phyloP scores from a whole-genome alignment of 1,140 invertebrate species.

The Centruroides sculpturatus region DNA sequence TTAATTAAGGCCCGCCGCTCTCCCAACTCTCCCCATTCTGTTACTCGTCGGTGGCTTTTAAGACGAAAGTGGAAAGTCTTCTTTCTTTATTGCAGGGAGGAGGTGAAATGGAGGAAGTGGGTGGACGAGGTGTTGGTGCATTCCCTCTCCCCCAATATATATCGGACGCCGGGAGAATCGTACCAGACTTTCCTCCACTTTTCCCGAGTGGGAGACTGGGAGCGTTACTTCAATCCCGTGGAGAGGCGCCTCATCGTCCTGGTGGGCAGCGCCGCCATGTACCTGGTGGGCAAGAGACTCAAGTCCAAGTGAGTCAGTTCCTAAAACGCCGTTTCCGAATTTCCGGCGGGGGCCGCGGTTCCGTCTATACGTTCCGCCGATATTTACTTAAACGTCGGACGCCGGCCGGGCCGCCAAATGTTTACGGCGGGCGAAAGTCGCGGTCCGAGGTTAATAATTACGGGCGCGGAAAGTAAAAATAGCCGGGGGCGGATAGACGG shows the following conservation, averaged over 20 bases:
- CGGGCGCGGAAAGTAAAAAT: too few relatives aligned
- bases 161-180: conserved; percentile 68
- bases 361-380: too few relatives aligned
- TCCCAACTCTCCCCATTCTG: too few relatives aligned
- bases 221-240: conserved; percentile 68
- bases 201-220: conserved; percentile 79
- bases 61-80: too few relatives aligned
- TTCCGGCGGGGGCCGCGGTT: too few relatives aligned
- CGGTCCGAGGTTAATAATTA: too few relatives aligned
- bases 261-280: conserved; percentile 87
- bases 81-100: conserved; percentile 43
- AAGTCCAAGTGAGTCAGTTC: conserved; percentile 51
- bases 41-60: too few relatives aligned
- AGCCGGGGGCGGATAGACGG: too few relatives aligned
- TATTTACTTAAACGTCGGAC: too few relatives aligned
- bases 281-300: conserved; percentile 70
- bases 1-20: too few relatives aligned
- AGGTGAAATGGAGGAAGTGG: conserved; percentile 91
- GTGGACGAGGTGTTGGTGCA: conserved; percentile 81
- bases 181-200: conserved; percentile 84
- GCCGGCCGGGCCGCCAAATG: too few relatives aligned
- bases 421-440: too few relatives aligned
- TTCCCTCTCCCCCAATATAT: conserved; percentile 91
- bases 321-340: neutral
- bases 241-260: conserved; percentile 81